Evolutionary conservation across 2,888 invertebrate genomes (phyloP), one percentile per base, ranked within the genome.

Genomic region (Choristoneura rosaceana): DNA sequence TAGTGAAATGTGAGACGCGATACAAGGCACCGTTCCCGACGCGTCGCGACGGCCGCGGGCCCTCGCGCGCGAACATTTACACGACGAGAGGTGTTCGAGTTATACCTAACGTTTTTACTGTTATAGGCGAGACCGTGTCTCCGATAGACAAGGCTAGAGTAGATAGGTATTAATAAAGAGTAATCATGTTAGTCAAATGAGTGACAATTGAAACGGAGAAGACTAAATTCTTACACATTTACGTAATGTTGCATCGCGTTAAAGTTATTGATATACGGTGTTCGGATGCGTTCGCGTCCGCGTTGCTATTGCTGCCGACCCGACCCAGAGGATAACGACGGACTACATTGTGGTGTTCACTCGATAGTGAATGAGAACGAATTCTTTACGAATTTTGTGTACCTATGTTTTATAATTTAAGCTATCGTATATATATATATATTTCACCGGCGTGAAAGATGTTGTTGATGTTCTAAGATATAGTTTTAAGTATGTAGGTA

Each of bases 201-300:
- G 89, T 92, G 92, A 92, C 89, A 90, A 91, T 86, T 91, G 93
- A 88, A 94, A 93, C 93, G 90, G 91, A 94, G 85, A 94, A 93
- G 93, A 93, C 93, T 93, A 90, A 94, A 93, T 90, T 91, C 92
- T 90, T 89, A 89, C 84, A 89, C 87, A 88, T 85, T 89, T 91
- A 91, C 90, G 90, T 88, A 90, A 91, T 93, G 90, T 92, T 93
- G 90, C 91, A 91, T 85, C 90, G 86, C 87, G 90, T 91, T 91
- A 87, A 88, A 82, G 87, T 91, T 91, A 85, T 89, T 88, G 87
- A 87, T 92, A 89, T 88, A 90, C 87, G 84, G 84, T 87, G 84
- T 88, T 89, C 86, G 86, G 88, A 87, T 84, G 87, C 81, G 81
- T 52, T 15, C 34, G 47, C 55, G n/a, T 47, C 4, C 71, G 59